Base-by-base conservation (phyloP, 2,113 vertebrate genomes). In the Sylvietta virens region DNA sequence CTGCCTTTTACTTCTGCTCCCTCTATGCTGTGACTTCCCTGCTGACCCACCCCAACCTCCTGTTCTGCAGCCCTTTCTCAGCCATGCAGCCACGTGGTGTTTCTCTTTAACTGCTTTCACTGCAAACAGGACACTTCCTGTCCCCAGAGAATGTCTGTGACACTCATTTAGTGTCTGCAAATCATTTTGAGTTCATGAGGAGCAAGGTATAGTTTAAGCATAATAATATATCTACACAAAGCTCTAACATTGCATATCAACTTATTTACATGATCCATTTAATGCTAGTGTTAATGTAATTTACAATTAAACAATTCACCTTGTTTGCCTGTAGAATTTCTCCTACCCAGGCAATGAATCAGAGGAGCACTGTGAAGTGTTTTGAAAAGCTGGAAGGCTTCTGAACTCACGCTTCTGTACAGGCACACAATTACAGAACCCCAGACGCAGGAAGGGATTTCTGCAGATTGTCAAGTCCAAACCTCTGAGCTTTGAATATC, bases 21-120 rank as follows among this genome's bases (percentile, higher is more conserved):
- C 64, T 61, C 48, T 37, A 8, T 0, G 0, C 18, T 24, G 42
- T 31, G 24, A 15, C 22, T 60, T 66, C 33, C 27, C 74, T 33
- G 18, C 33, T 26, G 30, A 51, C 40, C 53, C 4, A 3, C 9
- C 20, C 44, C 42, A 35, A 62, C 19, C 66, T 67, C 18, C 44
- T 27, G 3, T 64, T 42, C 35, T 45, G 40, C 1, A 3, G n/a
- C 18, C 39, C 48, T 62, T 13, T 33, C 45, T 44, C 9, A 8
- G 31, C 74, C 51, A 39, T 7, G 11, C 56, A 81, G 33, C 51
- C 61, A 71, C 0, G 0, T 15, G 10, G 53, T 22, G 40, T 19
- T 88, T 80, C 39, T 61, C 28, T 64, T 85, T 44, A 35, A 45
- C 20, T 50, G 23, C 31, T 57, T 26, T 18, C 11, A 47, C 57